Base-by-base conservation (phyloP, 2,797 vertebrate genomes). In the Gadopsis bispinosus region DNA sequence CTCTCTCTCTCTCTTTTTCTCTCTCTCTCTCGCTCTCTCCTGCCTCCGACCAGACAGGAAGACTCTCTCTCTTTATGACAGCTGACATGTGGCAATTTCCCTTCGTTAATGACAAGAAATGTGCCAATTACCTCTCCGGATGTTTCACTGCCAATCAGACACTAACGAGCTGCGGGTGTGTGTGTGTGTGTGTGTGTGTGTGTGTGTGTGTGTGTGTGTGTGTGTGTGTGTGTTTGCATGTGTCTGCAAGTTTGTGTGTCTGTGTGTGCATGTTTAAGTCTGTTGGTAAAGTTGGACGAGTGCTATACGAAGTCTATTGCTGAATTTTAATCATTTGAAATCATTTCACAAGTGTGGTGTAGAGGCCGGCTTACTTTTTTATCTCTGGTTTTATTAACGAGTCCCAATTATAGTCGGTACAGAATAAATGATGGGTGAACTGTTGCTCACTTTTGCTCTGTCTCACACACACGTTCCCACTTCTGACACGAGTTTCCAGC, bases 51-150 rank as follows among this genome's bases (percentile, higher is more conserved):
- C 37, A 77, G 80, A 75, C 80, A 79, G 81, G 77, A 84, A 77
- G 83, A 71, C 77, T 85, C 67, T 56, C 53, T 78, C 70, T 84
- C 81, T 90, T 87, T 92, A 87, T 93, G 88, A 95, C 93, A 90
- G 93, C 86, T 95, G 96, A 95, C 95, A 95, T 95, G 95, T 96
- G 96, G 95, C 96, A 97, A 91, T 96, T 97, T 96, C 91, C 90
- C 87, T 93, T 92, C 80, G 91, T 96, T 98, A 97, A 97, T 97
- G 96, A 96, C 96, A 94, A 96, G 95, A 97, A 97, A 97, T 96
- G 93, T 94, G 95, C 95, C 96, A 96, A 97, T 99, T 98, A 97
- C 96, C 94, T 93, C 96, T 95, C 95, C 92, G 94, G 93, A 96
- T 96, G 96, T 97, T 96, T 94, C 55, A 60, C 93, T 96, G 96